Percentiles rank a stretch among this genome's conserved stretches.
These are phyloP conservation scores for Hybognathus amarus DNA, from an alignment of 2,797 vertebrate species.

Conservation along the genomic window DNA sequence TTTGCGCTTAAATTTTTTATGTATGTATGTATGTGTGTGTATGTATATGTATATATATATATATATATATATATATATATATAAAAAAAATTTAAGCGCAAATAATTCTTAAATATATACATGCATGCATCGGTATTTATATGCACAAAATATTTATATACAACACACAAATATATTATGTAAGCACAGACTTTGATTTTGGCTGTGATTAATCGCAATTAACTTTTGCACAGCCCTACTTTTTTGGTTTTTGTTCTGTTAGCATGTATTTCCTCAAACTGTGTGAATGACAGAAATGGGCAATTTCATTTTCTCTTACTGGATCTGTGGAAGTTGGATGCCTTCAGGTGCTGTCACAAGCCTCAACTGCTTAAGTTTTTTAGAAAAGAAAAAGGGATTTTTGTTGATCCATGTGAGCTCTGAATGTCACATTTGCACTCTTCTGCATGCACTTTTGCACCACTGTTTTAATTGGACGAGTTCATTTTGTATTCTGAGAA, in stretches of 20 bases:
- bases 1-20: too few species aligned
- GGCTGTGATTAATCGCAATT: too few species aligned
- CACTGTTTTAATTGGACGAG: neutral
- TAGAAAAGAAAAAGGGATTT: constrained; percentile 17
- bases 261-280: neutral
- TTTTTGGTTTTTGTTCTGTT: neutral
- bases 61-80: too few species aligned
- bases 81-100: too few species aligned
- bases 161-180: too few species aligned
- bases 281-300: neutral
- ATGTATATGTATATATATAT: too few species aligned
- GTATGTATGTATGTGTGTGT: too few species aligned
- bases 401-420: neutral
- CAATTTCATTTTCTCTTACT: neutral
- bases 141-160: too few species aligned
- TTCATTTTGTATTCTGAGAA: neutral
- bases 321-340: neutral
- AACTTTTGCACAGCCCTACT: too few species aligned
- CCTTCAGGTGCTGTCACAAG: neutral
- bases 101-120: too few species aligned
- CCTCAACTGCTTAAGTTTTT: neutral
- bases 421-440: constrained; percentile 9
- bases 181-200: too few species aligned
- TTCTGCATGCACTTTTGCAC: neutral
- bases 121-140: too few species aligned